These are phyloP conservation scores for Papilio polytes DNA, from an alignment of 1,140 invertebrate species.

Conservation along the genomic window DNA sequence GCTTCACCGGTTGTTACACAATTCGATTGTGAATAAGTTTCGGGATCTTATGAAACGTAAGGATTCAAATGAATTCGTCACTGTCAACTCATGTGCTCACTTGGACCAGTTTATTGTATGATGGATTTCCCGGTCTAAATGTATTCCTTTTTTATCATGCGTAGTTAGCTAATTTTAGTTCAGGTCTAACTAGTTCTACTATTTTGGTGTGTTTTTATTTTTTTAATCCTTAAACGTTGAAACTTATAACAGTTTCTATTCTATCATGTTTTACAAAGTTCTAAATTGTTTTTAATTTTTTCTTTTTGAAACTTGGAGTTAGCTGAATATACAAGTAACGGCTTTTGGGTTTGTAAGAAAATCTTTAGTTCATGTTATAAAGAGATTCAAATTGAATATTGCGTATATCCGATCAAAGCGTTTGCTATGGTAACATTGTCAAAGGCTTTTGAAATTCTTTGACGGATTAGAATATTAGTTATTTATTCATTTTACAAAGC, in stretches of 20 bases:
- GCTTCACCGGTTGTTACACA: conserved; percentile 72
- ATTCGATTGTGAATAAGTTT: conserved; percentile 58
- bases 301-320: not conserved
- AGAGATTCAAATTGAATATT: not conserved
- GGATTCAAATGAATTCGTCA: conserved; percentile 43
- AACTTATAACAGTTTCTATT: not conserved
- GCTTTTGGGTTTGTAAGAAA: not conserved
- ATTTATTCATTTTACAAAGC: not conserved
- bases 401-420: not conserved
- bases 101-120: conserved; percentile 31
- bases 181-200: not conserved
- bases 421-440: not conserved
- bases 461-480: not conserved
- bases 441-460: not conserved
- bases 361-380: not conserved
- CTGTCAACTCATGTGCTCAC: conserved; percentile 27
- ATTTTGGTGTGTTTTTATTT: too few species aligned
- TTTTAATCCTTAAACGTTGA: too few species aligned
- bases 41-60: conserved; percentile 49
- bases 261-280: not conserved
- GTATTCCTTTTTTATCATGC: not conserved
- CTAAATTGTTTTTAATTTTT: not conserved
- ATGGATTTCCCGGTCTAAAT: not conserved
- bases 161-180: not conserved
- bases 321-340: not conserved